Evolutionary conservation across 92 coral and sea anemone species (phyloP), one percentile per base, ranked within the genome.

Genomic region (Diadumene lineata): DNA sequence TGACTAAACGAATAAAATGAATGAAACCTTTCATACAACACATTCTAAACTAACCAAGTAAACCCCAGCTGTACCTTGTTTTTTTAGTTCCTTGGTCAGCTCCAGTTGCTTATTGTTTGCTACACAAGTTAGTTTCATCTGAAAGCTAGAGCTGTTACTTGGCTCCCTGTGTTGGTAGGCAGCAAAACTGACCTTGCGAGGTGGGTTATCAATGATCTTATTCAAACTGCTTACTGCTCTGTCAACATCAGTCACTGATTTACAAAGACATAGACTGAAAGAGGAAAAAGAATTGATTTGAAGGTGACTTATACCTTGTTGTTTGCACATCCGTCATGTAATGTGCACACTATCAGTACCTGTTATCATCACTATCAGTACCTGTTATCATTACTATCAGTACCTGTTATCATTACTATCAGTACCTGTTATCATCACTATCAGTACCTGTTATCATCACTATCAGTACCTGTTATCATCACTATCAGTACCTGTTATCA

Each of bases 111-210:
- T 4, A 33, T 69, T 38, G 19, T 24, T 29, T 0, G 57, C 74
- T 24, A 69, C 74, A 69, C 74, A 69, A 10, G 58, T 69, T 7
- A 69, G 32, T 50, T 69, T 26, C 17, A 69, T 44, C 4, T 43
- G 24, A 21, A 69, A 16, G 0, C 21, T 29, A 21, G 56, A 34
- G 38, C 31, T n/a, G 1, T 58, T 30, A 13, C 30, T 32, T 16
- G 10, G 17, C 19, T 17, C 46, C 25, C 31, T 31, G 16, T 70
- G 51, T 34, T 29, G 25, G 53, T 70, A 70, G 6, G 75, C 75
- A 51, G 63, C 75, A 70, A 70, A 70, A 18, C 46, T 70, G 11
- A 70, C 75, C 30, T 26, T 27, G 60, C 28, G 18, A 21, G 48
- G 64, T 1, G 75, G 64, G 11, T 31, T 11, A 8, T 3, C 65